Evolutionary conservation across 2,113 vertebrate genomes (phyloP).

Genomic region (Megaceryle maxima): DNA sequence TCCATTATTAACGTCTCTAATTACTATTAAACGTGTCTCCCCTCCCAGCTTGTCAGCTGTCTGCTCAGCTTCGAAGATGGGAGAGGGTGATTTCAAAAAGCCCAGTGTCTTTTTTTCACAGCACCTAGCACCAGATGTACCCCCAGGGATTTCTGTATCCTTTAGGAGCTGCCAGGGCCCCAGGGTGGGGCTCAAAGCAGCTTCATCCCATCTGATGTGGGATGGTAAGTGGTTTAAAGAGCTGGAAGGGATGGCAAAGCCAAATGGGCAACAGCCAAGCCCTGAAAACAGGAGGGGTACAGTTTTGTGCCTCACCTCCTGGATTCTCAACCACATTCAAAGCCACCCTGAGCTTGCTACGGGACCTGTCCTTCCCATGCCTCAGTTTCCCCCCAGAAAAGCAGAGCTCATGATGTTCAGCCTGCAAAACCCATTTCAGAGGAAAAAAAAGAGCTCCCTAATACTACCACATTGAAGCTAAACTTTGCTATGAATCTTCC

Average conservation of each 20-base stretch:
- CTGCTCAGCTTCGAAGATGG: not conserved
- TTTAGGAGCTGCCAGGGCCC: not conserved
- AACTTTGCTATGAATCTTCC: not conserved
- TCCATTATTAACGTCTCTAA: conserved; percentile 47
- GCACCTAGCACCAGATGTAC: accelerated
- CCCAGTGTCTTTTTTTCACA: not conserved
- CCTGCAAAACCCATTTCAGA: not conserved
- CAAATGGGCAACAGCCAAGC: not conserved
- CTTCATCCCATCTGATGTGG: accelerated
- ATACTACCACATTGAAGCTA: not conserved
- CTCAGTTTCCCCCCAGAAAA: not conserved
- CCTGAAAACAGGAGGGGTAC: accelerated
- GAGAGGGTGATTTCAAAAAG: not conserved
- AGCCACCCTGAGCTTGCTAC: not conserved
- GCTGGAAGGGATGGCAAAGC: not conserved
- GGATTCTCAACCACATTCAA: not conserved
- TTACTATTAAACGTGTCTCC: not conserved
- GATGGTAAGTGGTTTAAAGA: not conserved
- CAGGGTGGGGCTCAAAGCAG: accelerated
- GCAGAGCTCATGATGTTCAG: accelerated
- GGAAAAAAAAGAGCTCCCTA: accelerated
- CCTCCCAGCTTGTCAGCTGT: not conserved
- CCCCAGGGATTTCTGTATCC: not conserved
- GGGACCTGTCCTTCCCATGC: accelerated
- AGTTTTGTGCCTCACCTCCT: too few species aligned